A percentile compares a stretch with the other conserved stretches of the same genome.
phyloP scores from a whole-genome alignment of 2,797 vertebrate species.

The Mareca penelope region DNA sequence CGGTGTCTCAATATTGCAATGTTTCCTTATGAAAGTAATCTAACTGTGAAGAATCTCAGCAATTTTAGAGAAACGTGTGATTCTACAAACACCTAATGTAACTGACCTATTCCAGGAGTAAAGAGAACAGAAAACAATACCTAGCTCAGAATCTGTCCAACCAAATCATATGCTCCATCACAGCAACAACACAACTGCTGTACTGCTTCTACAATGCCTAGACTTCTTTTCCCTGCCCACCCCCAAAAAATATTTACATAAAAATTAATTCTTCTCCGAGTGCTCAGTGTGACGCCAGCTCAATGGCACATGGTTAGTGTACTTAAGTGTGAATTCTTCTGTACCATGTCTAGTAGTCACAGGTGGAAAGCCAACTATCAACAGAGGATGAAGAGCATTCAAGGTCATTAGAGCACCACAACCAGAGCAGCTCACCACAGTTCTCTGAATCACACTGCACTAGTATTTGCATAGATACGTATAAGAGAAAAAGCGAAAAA shows the following conservation, averaged over 20 bases:
- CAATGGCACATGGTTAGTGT: fast-evolving
- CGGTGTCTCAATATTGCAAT: neutral
- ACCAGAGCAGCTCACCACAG: neutral
- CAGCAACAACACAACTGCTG: neutral
- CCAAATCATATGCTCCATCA: neutral
- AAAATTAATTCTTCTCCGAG: neutral
- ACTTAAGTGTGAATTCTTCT: neutral
- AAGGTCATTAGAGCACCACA: neutral
- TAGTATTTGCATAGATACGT: neutral
- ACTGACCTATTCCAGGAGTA: neutral
- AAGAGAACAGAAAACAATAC: neutral
- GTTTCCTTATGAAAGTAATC: neutral
- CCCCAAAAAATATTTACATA: neutral
- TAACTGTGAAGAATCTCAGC: neutral
- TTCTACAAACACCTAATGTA: neutral
- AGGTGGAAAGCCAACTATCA: neutral
- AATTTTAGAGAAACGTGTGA: neutral
- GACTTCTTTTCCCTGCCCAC: neutral
- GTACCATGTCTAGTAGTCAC: neutral
- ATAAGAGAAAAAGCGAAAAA: neutral
- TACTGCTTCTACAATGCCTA: neutral
- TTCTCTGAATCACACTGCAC: neutral
- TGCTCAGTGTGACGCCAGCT: neutral
- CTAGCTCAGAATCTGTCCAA: neutral
- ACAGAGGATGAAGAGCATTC: neutral